These are phyloP conservation scores for Vireo griseus DNA, from an alignment of 2,797 vertebrate species.

Conservation along the genomic window DNA sequence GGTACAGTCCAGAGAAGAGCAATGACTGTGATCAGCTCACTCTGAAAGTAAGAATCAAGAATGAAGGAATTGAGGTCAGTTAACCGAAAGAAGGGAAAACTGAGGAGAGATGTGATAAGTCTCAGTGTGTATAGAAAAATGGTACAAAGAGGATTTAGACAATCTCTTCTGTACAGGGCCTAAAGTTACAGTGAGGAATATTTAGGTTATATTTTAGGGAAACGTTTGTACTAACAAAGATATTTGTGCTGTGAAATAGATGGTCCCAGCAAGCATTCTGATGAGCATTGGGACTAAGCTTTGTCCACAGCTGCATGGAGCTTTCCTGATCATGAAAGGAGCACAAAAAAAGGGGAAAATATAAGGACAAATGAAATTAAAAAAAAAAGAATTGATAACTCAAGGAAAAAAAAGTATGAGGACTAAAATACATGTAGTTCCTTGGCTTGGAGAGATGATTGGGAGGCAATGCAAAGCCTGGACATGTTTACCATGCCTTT, in stretches of 20 bases:
- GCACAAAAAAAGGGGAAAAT: neutral
- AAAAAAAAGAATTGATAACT: neutral
- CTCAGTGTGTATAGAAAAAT: neutral
- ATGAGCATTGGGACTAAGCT: neutral
- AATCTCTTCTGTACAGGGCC: neutral
- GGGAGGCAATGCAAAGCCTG: neutral
- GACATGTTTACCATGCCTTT: neutral
- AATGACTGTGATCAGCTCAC: neutral
- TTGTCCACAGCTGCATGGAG: neutral
- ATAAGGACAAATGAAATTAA: neutral
- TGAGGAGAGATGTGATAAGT: neutral
- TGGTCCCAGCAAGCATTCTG: neutral
- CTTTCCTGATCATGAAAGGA: neutral
- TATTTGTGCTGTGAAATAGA: neutral
- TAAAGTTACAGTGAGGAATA: neutral
- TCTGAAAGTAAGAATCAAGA: neutral
- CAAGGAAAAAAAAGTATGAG: neutral
- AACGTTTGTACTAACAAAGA: neutral
- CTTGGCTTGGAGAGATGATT: neutral
- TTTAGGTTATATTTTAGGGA: neutral
- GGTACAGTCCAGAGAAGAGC: neutral
- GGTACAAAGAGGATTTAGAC: conserved; percentile 5
- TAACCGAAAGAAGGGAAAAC: neutral
- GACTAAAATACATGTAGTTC: neutral
- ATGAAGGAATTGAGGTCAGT: neutral